phyloP scores from a whole-genome alignment of 2,888 invertebrate genomes.

The Stenichneumon culpator region DNA sequence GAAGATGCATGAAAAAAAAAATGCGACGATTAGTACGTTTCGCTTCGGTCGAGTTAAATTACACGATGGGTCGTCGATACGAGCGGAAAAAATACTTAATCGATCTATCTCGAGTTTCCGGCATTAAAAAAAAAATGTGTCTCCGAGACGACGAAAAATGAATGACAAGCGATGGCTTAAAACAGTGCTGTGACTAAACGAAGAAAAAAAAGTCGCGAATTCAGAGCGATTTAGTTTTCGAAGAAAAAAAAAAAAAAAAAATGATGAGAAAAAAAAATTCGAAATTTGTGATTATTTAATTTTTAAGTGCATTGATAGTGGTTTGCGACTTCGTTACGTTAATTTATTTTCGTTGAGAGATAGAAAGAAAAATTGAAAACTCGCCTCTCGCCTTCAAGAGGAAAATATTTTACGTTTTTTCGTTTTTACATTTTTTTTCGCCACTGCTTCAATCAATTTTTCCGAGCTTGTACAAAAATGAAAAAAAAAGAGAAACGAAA shows the following conservation, averaged over 20 bases:
- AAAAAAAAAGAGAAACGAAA: background rate
- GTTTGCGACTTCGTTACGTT: too few relatives aligned
- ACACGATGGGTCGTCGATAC: background rate
- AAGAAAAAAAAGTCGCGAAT: too few relatives aligned
- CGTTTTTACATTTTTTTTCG: background rate
- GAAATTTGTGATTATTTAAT: background rate
- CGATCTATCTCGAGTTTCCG: too few relatives aligned
- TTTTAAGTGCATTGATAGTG: too few relatives aligned
- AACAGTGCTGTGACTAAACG: too few relatives aligned
- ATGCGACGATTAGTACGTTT: background rate
- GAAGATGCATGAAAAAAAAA: background rate
- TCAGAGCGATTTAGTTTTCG: background rate
- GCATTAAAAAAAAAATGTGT: too few relatives aligned
- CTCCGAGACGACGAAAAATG: too few relatives aligned
- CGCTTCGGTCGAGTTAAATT: background rate
- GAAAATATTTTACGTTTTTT: background rate
- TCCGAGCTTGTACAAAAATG: background rate
- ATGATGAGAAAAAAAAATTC: background rate
- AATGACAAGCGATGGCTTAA: too few relatives aligned
- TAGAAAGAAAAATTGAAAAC: background rate
- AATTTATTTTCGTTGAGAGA: too few relatives aligned
- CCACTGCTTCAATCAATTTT: background rate
- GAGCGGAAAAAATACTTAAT: background rate
- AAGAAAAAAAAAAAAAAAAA: background rate
- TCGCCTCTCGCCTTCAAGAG: too few relatives aligned